Evolutionary conservation across 2,888 invertebrate species (phyloP).

Genomic region (Erpobdella octoculata): DNA sequence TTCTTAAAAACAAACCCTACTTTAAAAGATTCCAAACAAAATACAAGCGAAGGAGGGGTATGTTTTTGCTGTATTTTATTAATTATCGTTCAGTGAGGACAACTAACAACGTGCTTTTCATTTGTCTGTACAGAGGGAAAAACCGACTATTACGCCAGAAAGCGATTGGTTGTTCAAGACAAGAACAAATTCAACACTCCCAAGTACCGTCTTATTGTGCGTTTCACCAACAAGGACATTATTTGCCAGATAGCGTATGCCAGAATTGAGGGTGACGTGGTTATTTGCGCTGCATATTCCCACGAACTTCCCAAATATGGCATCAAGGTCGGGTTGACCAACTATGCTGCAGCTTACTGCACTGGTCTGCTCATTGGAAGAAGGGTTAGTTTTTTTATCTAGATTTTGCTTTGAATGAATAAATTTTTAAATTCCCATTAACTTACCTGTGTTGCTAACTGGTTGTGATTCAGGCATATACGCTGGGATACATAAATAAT

Average conservation of each 20-base stretch:
- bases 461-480: conserved; percentile 18
- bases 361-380: conserved; percentile 92
- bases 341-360: conserved; percentile 97
- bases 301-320: conserved; percentile 94
- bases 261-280: conserved; percentile 92
- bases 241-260: conserved; percentile 95
- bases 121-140: conserved; percentile 66
- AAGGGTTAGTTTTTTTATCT: conserved; percentile 56
- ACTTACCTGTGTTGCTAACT: conserved; percentile 19
- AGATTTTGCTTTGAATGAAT: background rate
- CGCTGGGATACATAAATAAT: conserved; percentile 13
- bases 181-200: conserved; percentile 99
- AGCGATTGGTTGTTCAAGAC: conserved; percentile 90
- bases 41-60: conserved; percentile 55
- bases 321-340: conserved; percentile 93
- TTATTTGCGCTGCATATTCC: conserved; percentile 92
- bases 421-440: conserved; percentile 27
- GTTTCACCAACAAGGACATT: conserved; percentile 94
- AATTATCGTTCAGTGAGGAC: background rate
- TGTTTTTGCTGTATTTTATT: background rate
- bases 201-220: conserved; percentile 94
- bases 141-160: conserved; percentile 97
- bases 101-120: background rate
- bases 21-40: conserved; percentile 89
- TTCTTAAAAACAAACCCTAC: conserved; percentile 98